Evolutionary conservation across 2,113 vertebrate genomes (phyloP), one percentile per base, ranked within the genome.

Genomic region (Oreotragus oreotragus): DNA sequence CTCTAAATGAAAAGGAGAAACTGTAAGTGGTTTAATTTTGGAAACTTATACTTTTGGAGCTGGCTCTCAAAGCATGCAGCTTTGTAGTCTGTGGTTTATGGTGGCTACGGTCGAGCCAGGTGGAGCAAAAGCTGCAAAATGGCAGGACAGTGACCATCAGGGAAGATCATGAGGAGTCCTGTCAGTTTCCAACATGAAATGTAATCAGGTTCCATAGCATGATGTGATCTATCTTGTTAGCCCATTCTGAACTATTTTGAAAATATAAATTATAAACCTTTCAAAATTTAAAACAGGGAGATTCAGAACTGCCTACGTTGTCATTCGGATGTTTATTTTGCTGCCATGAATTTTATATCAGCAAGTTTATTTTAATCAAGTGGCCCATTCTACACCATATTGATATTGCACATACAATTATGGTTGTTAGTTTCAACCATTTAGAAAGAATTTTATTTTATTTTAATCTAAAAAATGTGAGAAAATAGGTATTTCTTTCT

Each of bases 401-500:
- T 88, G 91, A 57, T 95, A 93, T 60, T 94, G 36, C 3, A 96
- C 43, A 88, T 89, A 60, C 36, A 94, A 49, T 97, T 84, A 14
- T 90, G 5, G 94, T 96, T 89, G 66, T 97, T 90, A 96, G 90
- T 17, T 5, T 58, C 60, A 55, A 33, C 73, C 77, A n/a, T 84
- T 97, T 45, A 58, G 66, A 88, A 92, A 87, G 45, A 62, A 53
- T 90, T 86, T 90, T 86, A 88, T 90, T 91, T 85, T 96, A 81
- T n/a, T n/a, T n/a, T n/a, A n/a, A n/a, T n/a, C n/a, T n/a, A n/a
- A n/a, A n/a, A 94, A 91, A 96, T 4, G 76, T 30, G 49, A 95
- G 96, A 94, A 97, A 98, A 91, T 87, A 95, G 81, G 85, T 83
- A 43, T 98, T 98, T 98, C 90, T 96, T 98, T 95, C 36, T 9